Evolutionary conservation across 1,140 invertebrate genomes (phyloP).

Genomic region (Vanessa tameamea): DNA sequence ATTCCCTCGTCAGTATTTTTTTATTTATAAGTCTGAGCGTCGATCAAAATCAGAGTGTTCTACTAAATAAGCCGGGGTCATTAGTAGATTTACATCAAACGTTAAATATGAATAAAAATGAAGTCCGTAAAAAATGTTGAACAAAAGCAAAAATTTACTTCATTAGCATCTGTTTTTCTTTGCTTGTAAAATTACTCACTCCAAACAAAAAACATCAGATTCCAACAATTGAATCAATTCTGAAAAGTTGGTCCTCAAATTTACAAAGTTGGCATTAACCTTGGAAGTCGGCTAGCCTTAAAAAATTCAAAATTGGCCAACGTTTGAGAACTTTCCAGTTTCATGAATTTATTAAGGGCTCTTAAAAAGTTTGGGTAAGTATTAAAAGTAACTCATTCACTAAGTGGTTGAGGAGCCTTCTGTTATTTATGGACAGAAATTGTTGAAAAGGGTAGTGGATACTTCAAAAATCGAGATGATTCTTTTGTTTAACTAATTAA

Average conservation of each 20-base stretch:
- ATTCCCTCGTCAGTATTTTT: too few species aligned
- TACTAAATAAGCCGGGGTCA: too few species aligned
- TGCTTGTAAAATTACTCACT: not conserved
- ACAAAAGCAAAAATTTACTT: not conserved
- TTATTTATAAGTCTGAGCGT: too few species aligned
- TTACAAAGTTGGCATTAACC: conserved; percentile 6
- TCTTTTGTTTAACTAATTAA: too few species aligned
- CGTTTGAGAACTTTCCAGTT: conserved; percentile 20
- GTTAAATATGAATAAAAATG: too few species aligned
- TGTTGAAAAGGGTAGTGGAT: not conserved
- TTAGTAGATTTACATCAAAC: too few species aligned
- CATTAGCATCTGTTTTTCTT: conserved; percentile 11
- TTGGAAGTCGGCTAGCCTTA: conserved; percentile 5
- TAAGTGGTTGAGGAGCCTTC: conserved; percentile 16
- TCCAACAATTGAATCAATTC: not conserved
- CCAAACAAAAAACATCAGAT: conserved; percentile 18
- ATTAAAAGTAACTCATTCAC: conserved; percentile 26
- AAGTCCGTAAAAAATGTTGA: not conserved
- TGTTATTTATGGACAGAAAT: conserved; percentile 12
- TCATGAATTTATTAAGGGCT: conserved; percentile 26
- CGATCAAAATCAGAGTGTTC: too few species aligned
- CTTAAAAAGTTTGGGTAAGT: conserved; percentile 21
- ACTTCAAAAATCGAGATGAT: too few species aligned
- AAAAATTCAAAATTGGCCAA: conserved; percentile 12
- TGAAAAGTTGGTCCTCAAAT: not conserved